These are phyloP conservation scores for Lasioglossum morio DNA, from an alignment of 2,888 invertebrate species.

Conservation along the genomic window DNA sequence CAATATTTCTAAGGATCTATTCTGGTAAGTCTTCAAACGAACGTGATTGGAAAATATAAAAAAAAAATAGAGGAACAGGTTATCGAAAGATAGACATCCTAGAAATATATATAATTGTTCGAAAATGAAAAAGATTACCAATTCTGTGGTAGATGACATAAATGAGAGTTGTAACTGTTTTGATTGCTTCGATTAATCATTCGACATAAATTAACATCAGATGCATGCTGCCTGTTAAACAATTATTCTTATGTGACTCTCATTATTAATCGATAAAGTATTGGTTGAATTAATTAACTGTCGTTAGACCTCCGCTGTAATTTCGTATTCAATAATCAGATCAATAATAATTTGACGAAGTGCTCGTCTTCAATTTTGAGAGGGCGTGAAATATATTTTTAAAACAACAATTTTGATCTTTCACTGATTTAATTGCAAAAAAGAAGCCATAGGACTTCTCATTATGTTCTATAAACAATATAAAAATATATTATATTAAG, in stretches of 20 bases:
- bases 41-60: slow-evolving; percentile 1
- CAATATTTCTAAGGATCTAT: slow-evolving; percentile 77
- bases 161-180: slow-evolving; percentile 33
- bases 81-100: neutral
- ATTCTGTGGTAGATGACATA: slow-evolving; percentile 29
- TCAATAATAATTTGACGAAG: slow-evolving; percentile 32
- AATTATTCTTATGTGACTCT: slow-evolving; percentile 73
- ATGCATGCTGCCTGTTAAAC: slow-evolving; percentile 79
- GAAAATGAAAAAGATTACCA: slow-evolving; percentile 19
- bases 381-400: neutral
- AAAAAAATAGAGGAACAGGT: neutral
- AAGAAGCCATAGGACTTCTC: neutral
- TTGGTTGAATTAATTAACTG: slow-evolving; percentile 61
- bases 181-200: slow-evolving; percentile 46
- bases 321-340: slow-evolving; percentile 35
- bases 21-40: slow-evolving; percentile 78
- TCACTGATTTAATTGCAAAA: neutral
- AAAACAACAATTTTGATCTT: too few relatives aligned
- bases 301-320: slow-evolving; percentile 61
- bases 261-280: slow-evolving; percentile 66
- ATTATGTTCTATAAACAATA: neutral
- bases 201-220: slow-evolving; percentile 73
- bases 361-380: slow-evolving; percentile 44
- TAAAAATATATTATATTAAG: neutral
- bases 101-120: neutral